Evolutionary conservation across 2,888 invertebrate species (phyloP), one percentile per base, ranked within the genome.

Genomic region (Fabriciana adippe): DNA sequence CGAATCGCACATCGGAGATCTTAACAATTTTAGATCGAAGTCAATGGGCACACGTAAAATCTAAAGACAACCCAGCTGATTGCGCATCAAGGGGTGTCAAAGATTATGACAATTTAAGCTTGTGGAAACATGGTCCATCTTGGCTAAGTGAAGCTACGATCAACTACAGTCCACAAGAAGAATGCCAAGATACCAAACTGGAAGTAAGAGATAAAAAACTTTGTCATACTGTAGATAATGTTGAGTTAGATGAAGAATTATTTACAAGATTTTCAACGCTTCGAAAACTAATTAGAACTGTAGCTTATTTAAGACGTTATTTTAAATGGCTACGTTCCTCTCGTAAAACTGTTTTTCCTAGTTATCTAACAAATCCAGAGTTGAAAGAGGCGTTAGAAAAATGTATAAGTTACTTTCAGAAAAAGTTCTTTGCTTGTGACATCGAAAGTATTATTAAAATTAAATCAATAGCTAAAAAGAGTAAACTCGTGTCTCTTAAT

Each of bases 1-100:
- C 67, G 2, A 67, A 67, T 61, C 48, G 66, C 18, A 54, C 77
- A 0, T 63, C 73, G 0, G 74, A 75, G 35, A 76, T 80, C 6
- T 61, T 75, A n/a, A n/a, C n/a, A n/a, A n/a, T n/a, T n/a, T n/a
- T n/a, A n/a, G n/a, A n/a, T n/a, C n/a, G n/a, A n/a, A n/a, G n/a
- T n/a, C n/a, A n/a, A n/a, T n/a, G n/a, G n/a, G n/a, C n/a, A n/a
- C n/a, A n/a, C n/a, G n/a, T n/a, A n/a, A n/a, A n/a, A n/a, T n/a
- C n/a, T n/a, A n/a, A n/a, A n/a, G n/a, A n/a, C n/a, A n/a, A n/a
- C n/a, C n/a, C n/a, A n/a, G n/a, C n/a, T n/a, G n/a, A n/a, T n/a
- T n/a, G n/a, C n/a, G n/a, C n/a, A n/a, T n/a, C n/a, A n/a, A n/a
- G n/a, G n/a, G n/a, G n/a, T n/a, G n/a, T n/a, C n/a, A n/a, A n/a